phyloP scores from a whole-genome alignment of 2,888 invertebrate species.

The Leptinotarsa peninsularis region DNA sequence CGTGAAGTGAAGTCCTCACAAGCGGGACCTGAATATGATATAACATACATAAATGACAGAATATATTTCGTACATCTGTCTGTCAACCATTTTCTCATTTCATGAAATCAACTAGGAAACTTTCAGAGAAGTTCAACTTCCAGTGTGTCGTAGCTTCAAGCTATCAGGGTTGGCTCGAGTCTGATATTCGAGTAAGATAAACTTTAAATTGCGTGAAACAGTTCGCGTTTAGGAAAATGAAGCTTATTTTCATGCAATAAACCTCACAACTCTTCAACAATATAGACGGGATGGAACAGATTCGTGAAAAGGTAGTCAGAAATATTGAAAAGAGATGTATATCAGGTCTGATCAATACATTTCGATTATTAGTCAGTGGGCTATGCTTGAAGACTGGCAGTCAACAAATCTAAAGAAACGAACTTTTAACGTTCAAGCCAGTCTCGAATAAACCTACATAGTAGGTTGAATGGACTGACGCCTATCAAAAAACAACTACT shows the following conservation, averaged over 20 bases:
- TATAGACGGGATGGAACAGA: background rate
- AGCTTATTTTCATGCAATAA: background rate
- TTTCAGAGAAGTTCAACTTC: background rate
- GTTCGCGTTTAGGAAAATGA: background rate
- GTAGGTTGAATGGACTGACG: too few relatives aligned
- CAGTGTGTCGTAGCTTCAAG: background rate
- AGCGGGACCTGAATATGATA: background rate
- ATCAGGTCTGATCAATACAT: too few relatives aligned
- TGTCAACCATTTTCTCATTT: background rate
- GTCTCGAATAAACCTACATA: too few relatives aligned
- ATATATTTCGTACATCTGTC: background rate
- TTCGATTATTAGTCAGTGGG: too few relatives aligned
- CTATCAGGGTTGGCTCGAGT: background rate
- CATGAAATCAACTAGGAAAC: background rate
- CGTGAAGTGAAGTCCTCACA: too few relatives aligned
- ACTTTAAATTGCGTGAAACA: slow-evolving; percentile 3
- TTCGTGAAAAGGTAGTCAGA: background rate
- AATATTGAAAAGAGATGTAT: too few relatives aligned
- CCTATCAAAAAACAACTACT: too few relatives aligned
- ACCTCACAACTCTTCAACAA: background rate
- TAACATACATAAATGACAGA: background rate
- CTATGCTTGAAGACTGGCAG: too few relatives aligned
- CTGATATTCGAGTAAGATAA: background rate
- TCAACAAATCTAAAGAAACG: too few relatives aligned
- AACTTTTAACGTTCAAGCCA: too few relatives aligned